These are phyloP conservation scores for Triplophysa bombifrons DNA, from an alignment of 2,797 vertebrate genomes.

Conservation along the genomic window DNA sequence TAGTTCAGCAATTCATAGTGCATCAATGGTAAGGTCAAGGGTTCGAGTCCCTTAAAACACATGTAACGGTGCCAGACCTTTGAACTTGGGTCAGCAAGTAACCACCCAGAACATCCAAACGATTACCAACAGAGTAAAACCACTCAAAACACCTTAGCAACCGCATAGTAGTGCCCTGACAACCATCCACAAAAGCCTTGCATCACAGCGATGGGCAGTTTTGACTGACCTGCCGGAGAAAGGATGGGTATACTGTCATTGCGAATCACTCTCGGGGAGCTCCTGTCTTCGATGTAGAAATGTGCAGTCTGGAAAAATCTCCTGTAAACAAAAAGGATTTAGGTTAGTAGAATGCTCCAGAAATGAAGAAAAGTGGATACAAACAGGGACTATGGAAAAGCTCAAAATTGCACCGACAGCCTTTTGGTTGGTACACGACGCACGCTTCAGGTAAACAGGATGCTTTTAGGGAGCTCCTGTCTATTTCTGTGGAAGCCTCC, in stretches of 20 bases:
- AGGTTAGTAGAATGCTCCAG: conserved; percentile 30
- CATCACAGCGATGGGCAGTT: background rate
- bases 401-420: background rate
- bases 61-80: background rate
- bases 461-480: conserved; percentile 24
- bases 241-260: conserved; percentile 96
- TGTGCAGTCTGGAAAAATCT: conserved; percentile 99
- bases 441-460: conserved; percentile 3
- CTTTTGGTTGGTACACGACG: conserved; percentile 1
- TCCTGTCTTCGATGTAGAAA: conserved; percentile 98
- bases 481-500: conserved; percentile 16
- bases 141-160: background rate
- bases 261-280: conserved; percentile 93
- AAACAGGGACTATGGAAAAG: conserved; percentile 6
- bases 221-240: conserved; percentile 91
- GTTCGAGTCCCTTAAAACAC: background rate
- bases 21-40: background rate
- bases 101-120: background rate
- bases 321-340: conserved; percentile 72
- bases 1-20: background rate
- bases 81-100: background rate
- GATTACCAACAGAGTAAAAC: background rate
- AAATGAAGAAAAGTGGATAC: conserved; percentile 10
- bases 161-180: background rate
- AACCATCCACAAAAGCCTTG: background rate